phyloP scores from a whole-genome alignment of 1,140 invertebrate species.

The Spodoptera frugiperda region DNA sequence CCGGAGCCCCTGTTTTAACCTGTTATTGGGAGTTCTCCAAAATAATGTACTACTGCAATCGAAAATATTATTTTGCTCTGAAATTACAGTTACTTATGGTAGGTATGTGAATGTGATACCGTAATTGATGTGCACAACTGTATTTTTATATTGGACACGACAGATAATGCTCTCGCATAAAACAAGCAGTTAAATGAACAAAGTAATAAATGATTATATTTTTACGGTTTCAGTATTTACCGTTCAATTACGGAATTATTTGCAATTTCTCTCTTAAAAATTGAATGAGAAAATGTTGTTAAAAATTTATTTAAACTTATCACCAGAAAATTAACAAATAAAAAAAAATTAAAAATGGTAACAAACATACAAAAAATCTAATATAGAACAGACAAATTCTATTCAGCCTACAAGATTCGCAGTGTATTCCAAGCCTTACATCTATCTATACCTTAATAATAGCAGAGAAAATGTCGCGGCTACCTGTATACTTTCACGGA shows the following conservation, averaged over 20 bases:
- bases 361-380: too few relatives aligned
- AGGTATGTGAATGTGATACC: not conserved
- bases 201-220: not conserved
- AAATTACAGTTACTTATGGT: too few relatives aligned
- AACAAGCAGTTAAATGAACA: slow-evolving; percentile 1
- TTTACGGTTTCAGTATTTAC: too few relatives aligned
- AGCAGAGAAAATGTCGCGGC: slow-evolving; percentile 29
- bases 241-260: slow-evolving; percentile 3
- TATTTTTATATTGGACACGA: slow-evolving; percentile 1
- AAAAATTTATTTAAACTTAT: not conserved
- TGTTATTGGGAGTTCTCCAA: too few relatives aligned
- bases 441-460: slow-evolving; percentile 32
- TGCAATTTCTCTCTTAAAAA: slow-evolving; percentile 7
- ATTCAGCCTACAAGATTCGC: not conserved
- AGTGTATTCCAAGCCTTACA: slow-evolving; percentile 14
- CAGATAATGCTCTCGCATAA: not conserved
- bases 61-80: too few relatives aligned
- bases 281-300: too few relatives aligned
- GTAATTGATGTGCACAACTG: slow-evolving; percentile 19
- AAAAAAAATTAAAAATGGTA: not conserved
- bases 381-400: not conserved
- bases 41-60: too few relatives aligned
- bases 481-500: slow-evolving; percentile 34
- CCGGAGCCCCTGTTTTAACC: too few relatives aligned
- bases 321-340: not conserved